Evolutionary conservation across 1,140 invertebrate genomes (phyloP), one percentile per base, ranked within the genome.

Genomic region (Trachymyrmex cornetzi): DNA sequence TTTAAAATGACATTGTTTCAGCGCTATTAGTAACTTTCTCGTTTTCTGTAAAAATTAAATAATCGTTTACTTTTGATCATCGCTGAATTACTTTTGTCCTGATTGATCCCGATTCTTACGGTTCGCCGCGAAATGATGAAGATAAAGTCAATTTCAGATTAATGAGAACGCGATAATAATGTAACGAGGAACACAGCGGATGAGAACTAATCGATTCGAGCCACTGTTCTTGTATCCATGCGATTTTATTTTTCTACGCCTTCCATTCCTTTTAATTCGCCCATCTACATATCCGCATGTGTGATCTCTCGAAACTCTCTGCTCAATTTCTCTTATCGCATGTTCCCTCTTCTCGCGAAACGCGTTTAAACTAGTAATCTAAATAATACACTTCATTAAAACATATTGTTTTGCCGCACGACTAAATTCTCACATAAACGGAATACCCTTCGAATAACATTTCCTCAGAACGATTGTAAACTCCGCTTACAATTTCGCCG

Each of bases 181-280:
- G 30, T 48, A 69, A 38, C 16, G 63, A 77, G n/a, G n/a, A 57
- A 34, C n/a, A 6, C 14, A 67, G 19, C 12, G 57, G 27, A 74
- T 34, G 22, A 27, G 19, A 67, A 44, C 50, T 55, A 61, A 82
- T 61, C 5, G 59, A 48, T 69, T 69, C 38, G 14, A 81, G 27
- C 79, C 11, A 14, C 9, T 53, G 34, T 67, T 84, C 55, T 57
- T 69, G 30, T 48, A 48, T 92, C 71, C 86, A 87, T 67, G 87
- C 89, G 66, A 92, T 90, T 92, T 91, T 85, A 88, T 92, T 87
- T 90, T 90, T 91, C 84, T 88, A 81, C 88, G 85, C 86, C 85
- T 63, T 72, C 24, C 71, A 3, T 67, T 75, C 16, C 38, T 6
- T 63, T 64, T 50, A 2, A 9, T 22, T 48, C 7, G 14, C 2